Evolutionary conservation across 2,888 invertebrate species (phyloP).

Genomic region (Margaritifera margaritifera): DNA sequence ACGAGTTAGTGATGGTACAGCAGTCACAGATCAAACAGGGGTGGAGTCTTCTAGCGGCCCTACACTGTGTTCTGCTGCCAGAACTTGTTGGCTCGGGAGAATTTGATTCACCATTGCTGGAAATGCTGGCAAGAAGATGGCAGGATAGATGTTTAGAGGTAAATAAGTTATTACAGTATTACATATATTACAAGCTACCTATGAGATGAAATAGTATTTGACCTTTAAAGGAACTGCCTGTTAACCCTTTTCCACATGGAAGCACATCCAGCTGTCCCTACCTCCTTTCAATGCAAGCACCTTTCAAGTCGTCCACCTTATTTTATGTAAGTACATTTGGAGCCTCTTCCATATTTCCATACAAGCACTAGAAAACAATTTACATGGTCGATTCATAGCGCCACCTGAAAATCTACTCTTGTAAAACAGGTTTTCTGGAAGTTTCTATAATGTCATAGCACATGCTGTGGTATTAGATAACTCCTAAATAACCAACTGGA

Average conservation of each 20-base stretch:
- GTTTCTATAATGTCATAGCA: no score
- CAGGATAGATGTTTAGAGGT: conserved; percentile 99
- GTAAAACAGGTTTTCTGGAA: no score
- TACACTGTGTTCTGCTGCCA: conserved; percentile 96
- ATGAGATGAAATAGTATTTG: not conserved
- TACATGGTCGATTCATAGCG: no score
- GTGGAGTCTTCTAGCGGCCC: conserved; percentile 95
- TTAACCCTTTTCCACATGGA: not conserved
- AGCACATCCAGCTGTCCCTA: not conserved
- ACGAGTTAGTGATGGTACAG: conserved; percentile 46
- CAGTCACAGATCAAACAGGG: conserved; percentile 96
- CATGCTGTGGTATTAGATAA: no score
- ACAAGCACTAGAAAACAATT: no score
- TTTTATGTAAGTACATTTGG: no score
- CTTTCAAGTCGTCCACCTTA: no score
- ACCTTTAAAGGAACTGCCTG: not conserved
- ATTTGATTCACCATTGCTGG: conserved; percentile 94
- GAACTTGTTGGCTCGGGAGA: conserved; percentile 87
- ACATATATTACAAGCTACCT: not conserved
- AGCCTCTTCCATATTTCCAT: no score
- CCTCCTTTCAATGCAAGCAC: no score
- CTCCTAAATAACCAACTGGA: no score
- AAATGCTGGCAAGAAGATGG: conserved; percentile 98
- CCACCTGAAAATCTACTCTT: no score
- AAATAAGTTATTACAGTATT: conserved; percentile 1